Percentiles rank a stretch among this genome's conserved stretches.
Conservation (phyloP, 2,888 invertebrate genomes). For the Eucriotettix oculatus region DNA sequence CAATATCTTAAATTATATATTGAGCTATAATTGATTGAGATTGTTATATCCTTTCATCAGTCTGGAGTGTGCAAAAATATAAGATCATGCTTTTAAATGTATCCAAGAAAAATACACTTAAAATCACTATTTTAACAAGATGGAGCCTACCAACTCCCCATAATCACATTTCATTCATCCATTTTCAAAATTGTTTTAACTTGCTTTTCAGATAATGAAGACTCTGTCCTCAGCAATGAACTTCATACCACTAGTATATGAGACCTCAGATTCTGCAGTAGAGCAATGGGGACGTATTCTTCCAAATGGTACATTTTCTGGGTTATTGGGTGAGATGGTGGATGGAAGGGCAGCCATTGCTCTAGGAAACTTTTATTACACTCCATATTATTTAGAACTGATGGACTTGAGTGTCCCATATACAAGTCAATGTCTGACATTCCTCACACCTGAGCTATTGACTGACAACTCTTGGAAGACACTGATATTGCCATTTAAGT, state of each 20-base stretch:
- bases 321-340: conserved; percentile 38
- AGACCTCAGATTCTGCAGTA: neutral
- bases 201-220: neutral
- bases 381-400: conserved; percentile 44
- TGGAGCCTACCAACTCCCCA: no score
- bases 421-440: conserved; percentile 68
- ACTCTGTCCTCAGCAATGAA: neutral
- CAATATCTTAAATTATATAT: no score
- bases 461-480: conserved; percentile 74
- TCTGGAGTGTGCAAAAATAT: no score
- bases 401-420: conserved; percentile 64
- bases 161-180: no score
- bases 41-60: no score
- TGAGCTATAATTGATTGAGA: no score
- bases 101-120: no score
- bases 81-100: no score
- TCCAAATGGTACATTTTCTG: conserved; percentile 48
- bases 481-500: conserved; percentile 64
- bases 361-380: conserved; percentile 62
- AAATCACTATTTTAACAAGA: no score
- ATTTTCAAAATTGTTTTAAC: no score
- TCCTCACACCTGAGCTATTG: conserved; percentile 64
- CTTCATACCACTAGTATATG: neutral
- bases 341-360: conserved; percentile 51
- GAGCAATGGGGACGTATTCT: conserved; percentile 52